Percentiles rank a stretch among this genome's conserved stretches.
Evolutionary conservation across 2,888 invertebrate genomes (phyloP).

Genomic region (Platerodrilus igneus): DNA sequence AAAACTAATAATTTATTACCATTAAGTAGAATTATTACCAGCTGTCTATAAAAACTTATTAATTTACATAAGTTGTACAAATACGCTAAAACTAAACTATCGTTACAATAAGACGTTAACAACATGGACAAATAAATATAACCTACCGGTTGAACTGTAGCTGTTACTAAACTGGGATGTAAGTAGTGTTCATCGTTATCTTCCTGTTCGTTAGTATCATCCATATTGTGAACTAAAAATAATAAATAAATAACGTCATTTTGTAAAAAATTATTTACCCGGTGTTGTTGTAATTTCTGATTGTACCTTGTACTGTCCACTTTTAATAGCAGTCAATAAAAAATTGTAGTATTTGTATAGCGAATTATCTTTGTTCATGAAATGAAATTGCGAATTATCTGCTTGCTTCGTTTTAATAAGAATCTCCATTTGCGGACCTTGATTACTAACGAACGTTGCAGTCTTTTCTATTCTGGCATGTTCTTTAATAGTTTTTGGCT

Average conservation of each 20-base stretch:
- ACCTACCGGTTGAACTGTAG: slow-evolving; percentile 47
- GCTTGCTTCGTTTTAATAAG: slow-evolving; percentile 95
- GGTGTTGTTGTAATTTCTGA: slow-evolving; percentile 30
- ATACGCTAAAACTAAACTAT: slow-evolving; percentile 23
- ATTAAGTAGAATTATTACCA: slow-evolving; percentile 12
- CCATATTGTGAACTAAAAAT: slow-evolving; percentile 22
- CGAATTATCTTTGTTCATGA: slow-evolving; percentile 79
- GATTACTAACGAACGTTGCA: slow-evolving; percentile 78
- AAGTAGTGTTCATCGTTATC: slow-evolving; percentile 66
- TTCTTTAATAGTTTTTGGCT: slow-evolving; percentile 84
- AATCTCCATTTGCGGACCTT: slow-evolving; percentile 98
- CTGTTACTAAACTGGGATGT: slow-evolving; percentile 72
- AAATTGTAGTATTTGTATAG: slow-evolving; percentile 88
- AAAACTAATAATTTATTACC: slow-evolving; percentile 23
- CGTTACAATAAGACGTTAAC: slow-evolving; percentile 14
- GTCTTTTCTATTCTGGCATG: slow-evolving; percentile 95
- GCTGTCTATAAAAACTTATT: slow-evolving; percentile 12
- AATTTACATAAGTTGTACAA: slow-evolving; percentile 17
- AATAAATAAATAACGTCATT: slow-evolving; percentile 3
- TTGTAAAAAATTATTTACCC: slow-evolving; percentile 4
- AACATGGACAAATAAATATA: too few relatives aligned
- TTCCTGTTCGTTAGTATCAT: slow-evolving; percentile 51
- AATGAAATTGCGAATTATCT: slow-evolving; percentile 88
- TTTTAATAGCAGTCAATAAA: slow-evolving; percentile 63
- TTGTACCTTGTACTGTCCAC: slow-evolving; percentile 55